Base-by-base conservation (phyloP, 2,797 vertebrate species). In the Dromococcyx pavoninus region DNA sequence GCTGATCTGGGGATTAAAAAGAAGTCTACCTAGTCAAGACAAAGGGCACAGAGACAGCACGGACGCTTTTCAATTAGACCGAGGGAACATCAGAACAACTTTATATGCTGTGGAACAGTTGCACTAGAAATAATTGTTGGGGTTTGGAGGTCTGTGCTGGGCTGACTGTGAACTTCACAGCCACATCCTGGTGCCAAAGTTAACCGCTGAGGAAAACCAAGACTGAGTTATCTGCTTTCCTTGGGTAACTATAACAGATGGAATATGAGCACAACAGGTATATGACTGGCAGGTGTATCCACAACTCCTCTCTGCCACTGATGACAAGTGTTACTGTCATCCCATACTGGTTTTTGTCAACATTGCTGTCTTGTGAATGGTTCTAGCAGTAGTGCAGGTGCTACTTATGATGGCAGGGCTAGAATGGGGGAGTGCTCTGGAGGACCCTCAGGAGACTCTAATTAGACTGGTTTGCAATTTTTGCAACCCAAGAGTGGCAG, bases 1-100 rank as follows among this genome's bases (percentile, higher is more conserved):
- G 77, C 71, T 88, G 88, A 75, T 39, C 91, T 83, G 70, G 61
- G 79, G 85, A 91, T 91, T 95, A 91, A 70, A 78, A 48, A 37
- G 80, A 73, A 64, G 54, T 28, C 65, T 88, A 79, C 37, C 25
- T 25, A 62, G 21, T 62, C 72, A 56, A 83, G 93, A 69, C 90
- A 81, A 32, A 74, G 35, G 57, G 27, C 27, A 23, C 0, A 17
- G 61, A 44, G 44, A 19, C 54, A 48, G 32, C 48, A 11, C 2
- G 1, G 23, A 11, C 71, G 60, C 60, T 56, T 79, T 87, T 76
- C 30, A 25, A 0, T 54, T 58, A 24, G 18, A 12, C 1, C 50
- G 9, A 33, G 44, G 33, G 24, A 61, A 27, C n/a, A 54, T 39
- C 56, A 17, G 30, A 33, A 58, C 44, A 70, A 21, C 32, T 9